A percentile compares a stretch with the other conserved stretches of the same genome.
These are phyloP conservation scores for Paedocypris sp. DNA, from an alignment of 2,113 vertebrate genomes.

Conservation along the genomic window DNA sequence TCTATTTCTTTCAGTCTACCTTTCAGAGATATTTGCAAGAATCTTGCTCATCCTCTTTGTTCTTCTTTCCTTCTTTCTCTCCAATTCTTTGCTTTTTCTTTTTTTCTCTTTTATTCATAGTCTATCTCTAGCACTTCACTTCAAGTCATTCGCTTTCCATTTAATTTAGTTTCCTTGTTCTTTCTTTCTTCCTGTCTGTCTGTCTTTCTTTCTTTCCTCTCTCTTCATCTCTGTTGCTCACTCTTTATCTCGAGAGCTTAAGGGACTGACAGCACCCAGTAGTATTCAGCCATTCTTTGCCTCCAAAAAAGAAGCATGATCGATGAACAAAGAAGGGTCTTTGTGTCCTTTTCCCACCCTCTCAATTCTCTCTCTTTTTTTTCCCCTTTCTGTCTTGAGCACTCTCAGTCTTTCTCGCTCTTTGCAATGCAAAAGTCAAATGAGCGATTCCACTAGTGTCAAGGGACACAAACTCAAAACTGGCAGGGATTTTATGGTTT, in stretches of 20 bases:
- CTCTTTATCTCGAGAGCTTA: neutral
- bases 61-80: too few species aligned
- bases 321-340: conserved; percentile 5
- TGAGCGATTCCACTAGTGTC: conserved; percentile 3
- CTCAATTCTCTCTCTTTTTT: neutral
- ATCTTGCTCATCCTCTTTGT: too few species aligned
- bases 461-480: conserved; percentile 2
- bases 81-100: too few species aligned
- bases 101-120: too few species aligned
- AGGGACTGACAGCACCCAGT: conserved; percentile 12
- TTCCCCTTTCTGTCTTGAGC: neutral
- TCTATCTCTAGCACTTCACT: too few species aligned
- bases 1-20: too few species aligned
- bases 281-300: conserved; percentile 3
- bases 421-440: neutral
- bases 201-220: too few species aligned
- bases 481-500: conserved; percentile 22
- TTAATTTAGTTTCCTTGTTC: too few species aligned
- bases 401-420: neutral
- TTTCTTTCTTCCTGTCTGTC: conserved; percentile 19
- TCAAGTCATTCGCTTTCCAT: too few species aligned
- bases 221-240: conserved; percentile 17
- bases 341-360: conserved; percentile 1
- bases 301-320: conserved; percentile 10
- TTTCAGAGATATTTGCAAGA: too few species aligned